Conservation (phyloP, 2,797 vertebrate genomes). For the Champsocephalus gunnari region DNA sequence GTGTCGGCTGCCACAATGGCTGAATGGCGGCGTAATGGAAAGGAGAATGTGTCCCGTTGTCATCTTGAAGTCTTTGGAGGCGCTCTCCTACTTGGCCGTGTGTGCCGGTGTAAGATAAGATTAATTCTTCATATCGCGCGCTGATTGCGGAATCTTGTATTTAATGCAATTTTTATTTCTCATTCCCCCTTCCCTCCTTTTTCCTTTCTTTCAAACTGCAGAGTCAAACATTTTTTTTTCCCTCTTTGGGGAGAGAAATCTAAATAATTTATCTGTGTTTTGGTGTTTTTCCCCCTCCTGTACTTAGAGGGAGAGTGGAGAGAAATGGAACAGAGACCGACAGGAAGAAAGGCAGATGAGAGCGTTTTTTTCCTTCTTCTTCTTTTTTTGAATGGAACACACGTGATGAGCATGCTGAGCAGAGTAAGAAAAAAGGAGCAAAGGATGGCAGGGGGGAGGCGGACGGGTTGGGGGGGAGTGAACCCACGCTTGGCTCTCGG, state of each 20-base stretch:
- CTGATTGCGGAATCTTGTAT: slow-evolving; percentile 84
- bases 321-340: slow-evolving; percentile 56
- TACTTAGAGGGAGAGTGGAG: slow-evolving; percentile 58
- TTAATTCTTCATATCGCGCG: slow-evolving; percentile 79
- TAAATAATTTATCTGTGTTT: slow-evolving; percentile 86
- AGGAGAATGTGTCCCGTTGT: slow-evolving; percentile 64
- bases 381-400: slow-evolving; percentile 61
- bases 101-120: slow-evolving; percentile 73
- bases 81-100: slow-evolving; percentile 56
- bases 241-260: slow-evolving; percentile 64
- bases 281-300: slow-evolving; percentile 70
- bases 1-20: slow-evolving; percentile 69
- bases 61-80: slow-evolving; percentile 63
- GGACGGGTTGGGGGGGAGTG: slow-evolving; percentile 31
- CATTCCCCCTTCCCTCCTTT: slow-evolving; percentile 15
- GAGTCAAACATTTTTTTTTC: slow-evolving; percentile 70
- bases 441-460: slow-evolving; percentile 43
- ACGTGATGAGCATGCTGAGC: slow-evolving; percentile 67
- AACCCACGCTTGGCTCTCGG: slow-evolving; percentile 55
- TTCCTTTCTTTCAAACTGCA: slow-evolving; percentile 78
- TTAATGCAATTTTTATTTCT: slow-evolving; percentile 83
- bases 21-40: slow-evolving; percentile 67
- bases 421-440: slow-evolving; percentile 37
- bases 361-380: slow-evolving; percentile 27
- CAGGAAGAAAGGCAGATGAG: slow-evolving; percentile 61